Base-by-base conservation (phyloP, 1,140 invertebrate genomes). In the Zaprionus africanus region DNA sequence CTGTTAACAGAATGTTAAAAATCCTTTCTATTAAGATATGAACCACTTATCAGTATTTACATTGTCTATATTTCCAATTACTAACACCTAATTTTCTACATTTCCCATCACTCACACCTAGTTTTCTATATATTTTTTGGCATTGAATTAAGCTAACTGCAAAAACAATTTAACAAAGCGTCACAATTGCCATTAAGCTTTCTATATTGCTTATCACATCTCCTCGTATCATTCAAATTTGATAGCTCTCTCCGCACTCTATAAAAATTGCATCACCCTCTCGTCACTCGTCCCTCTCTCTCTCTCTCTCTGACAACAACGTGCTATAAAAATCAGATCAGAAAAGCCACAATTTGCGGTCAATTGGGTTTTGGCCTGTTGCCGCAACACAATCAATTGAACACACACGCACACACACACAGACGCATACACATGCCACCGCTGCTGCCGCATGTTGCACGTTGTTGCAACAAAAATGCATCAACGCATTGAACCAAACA, bases 301-400 rank as follows among this genome's bases (percentile, higher is more conserved):
- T 13, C 9, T 4, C 19, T 19, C 46, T 6, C 46, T 5, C 22
- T 24, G 19, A 19, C 22, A 51, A 11, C 46, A 19, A 51, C 46
- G 46, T 63, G 74, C 84, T 60, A 88, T 88, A 88, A 87, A 87
- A 87, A 88, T 84, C 84, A 60, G 81, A 81, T 82, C 76, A 82
- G 79, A 84, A 87, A 87, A 84, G 83, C 85, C 83, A 88, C 79
- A 87, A 88, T 84, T 88, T 87, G 83, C 84, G 83, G 83, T 87
- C 83, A 87, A 87, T 87, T 87, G 83, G 84, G 81, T 81, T 88
- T 82, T 46, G 41, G 68, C 66, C 71, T 76, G 82, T 76, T 86
- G 83, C 77, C 80, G 74, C 83, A 78, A 77, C 78, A 77, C 78
- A 79, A 79, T 79, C 67, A 79, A 77, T 68, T 41, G 58, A 62